Conservation (phyloP, 2,888 invertebrate genomes). For the Clusia tigrina region DNA sequence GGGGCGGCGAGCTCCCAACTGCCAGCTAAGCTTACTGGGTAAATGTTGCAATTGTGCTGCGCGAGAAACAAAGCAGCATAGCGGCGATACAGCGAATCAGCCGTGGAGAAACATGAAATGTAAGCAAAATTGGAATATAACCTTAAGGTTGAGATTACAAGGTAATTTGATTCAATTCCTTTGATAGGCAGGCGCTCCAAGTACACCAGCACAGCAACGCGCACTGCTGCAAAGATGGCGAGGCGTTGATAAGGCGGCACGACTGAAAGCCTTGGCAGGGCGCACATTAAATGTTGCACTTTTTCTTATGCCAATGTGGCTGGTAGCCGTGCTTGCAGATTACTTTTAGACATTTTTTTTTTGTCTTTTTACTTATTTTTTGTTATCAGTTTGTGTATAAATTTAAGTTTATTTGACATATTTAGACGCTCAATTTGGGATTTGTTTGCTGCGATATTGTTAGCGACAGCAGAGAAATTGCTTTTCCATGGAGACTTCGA, state of each 20-base stretch:
- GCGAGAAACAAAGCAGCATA: conserved; percentile 10
- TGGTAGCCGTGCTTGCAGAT: conserved; percentile 12
- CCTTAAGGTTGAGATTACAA: conserved; percentile 64
- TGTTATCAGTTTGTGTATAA: conserved; percentile 51
- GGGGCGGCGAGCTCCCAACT: background rate
- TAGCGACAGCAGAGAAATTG: conserved; percentile 36
- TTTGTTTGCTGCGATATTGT: conserved; percentile 32
- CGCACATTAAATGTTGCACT: conserved; percentile 21
- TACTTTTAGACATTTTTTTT: conserved; percentile 24
- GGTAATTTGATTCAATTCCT: conserved; percentile 65
- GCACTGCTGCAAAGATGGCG: conserved; percentile 41
- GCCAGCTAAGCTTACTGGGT: conserved; percentile 9
- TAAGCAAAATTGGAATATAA: conserved; percentile 53
- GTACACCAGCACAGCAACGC: conserved; percentile 16
- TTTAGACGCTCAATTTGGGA: conserved; percentile 44
- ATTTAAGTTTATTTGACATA: conserved; percentile 54
- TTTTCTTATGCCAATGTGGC: background rate
- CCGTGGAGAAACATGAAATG: conserved; percentile 37
- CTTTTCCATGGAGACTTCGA: conserved; percentile 41
- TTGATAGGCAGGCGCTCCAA: conserved; percentile 53
- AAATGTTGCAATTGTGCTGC: conserved; percentile 14
- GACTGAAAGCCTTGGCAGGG: conserved; percentile 24
- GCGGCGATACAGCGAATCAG: conserved; percentile 42
- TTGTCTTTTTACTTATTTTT: conserved; percentile 10
- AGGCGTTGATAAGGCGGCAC: conserved; percentile 46